These are phyloP conservation scores for Rostratula benghalensis DNA, from an alignment of 2,113 vertebrate genomes.

Conservation along the genomic window DNA sequence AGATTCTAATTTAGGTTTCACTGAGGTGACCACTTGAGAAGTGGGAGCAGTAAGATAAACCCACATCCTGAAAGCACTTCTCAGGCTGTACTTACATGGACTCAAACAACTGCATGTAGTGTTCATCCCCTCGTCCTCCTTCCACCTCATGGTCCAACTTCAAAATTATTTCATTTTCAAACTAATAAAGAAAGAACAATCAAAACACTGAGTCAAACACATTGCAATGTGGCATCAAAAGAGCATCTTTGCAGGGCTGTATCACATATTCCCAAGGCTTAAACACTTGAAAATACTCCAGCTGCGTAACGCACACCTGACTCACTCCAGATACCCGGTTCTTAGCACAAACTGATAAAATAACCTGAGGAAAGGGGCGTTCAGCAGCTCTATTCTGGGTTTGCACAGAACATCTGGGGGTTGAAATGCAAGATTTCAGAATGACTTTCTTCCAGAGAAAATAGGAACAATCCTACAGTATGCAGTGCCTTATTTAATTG, in stretches of 20 bases:
- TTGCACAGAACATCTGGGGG: not conserved
- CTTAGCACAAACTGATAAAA: not conserved
- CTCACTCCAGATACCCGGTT: not conserved
- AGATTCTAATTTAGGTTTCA: not conserved
- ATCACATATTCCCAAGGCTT: not conserved
- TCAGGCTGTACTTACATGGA: slow-evolving; percentile 81
- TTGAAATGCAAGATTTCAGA: not conserved
- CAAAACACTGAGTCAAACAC: not conserved
- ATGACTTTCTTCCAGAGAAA: not conserved
- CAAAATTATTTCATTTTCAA: slow-evolving; percentile 97
- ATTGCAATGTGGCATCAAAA: not conserved
- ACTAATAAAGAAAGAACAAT: slow-evolving; percentile 72
- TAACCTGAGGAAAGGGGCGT: not conserved
- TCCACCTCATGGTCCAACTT: slow-evolving; percentile 98
- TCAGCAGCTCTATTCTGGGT: not conserved
- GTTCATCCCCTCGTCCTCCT: slow-evolving; percentile 93
- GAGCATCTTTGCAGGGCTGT: not conserved
- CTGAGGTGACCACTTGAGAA: not conserved
- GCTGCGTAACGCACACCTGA: not conserved
- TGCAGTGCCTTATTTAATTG: not conserved
- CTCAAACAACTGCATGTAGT: slow-evolving; percentile 93
- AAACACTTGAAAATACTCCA: not conserved
- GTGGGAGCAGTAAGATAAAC: not conserved
- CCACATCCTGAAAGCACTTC: not conserved
- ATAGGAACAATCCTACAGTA: not conserved